Evolutionary conservation across 2,888 invertebrate genomes (phyloP), one percentile per base, ranked within the genome.

Genomic region (Theristus sp.): DNA sequence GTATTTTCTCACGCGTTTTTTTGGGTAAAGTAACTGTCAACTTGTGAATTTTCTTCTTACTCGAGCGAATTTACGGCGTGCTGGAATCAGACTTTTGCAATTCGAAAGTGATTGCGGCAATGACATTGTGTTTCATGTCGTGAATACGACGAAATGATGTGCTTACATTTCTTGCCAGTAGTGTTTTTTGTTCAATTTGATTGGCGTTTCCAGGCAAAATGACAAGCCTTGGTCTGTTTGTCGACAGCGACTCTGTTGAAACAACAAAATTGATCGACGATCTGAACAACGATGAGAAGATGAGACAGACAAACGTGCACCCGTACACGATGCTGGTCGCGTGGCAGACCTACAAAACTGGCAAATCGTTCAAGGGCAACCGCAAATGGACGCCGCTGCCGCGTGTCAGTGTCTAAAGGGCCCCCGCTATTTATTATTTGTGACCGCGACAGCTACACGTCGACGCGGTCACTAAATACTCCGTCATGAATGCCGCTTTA

Each of bases 261-360:
- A 38, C 84, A 60, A 81, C 82, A 6, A 80, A 80, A 68, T 75
- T 84, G 62, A 75, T 84, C 54, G 84, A 82, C 62, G 65, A 65
- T 38, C 46, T 29, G 38, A 47, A 61, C 27, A 57, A 62, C 31
- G 64, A 68, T 2, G 38, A 60, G 22, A 69, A 74, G 46, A 62
- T 67, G 29, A 67, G 72, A 56, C 64, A 66, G 29, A 69, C 74
- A 1, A 64, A 69, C 20, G 69, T 75, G 30, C 76, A 76, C 62
- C 76, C 76, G 10, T 69, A 76, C 61, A 69, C 69, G 31, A 66
- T 76, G 20, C 66, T 75, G 1, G 63, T 73, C 10, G 75, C 75
- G 2, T 64, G 70, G 56, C 63, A 67, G 1, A 69, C 71, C 20
- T 76, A 76, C 64, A 60, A 63, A 13, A 62, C 59, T 29, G 75